Base-by-base conservation (phyloP, 2,888 invertebrate genomes). In the Opisthograptis luteolata region DNA sequence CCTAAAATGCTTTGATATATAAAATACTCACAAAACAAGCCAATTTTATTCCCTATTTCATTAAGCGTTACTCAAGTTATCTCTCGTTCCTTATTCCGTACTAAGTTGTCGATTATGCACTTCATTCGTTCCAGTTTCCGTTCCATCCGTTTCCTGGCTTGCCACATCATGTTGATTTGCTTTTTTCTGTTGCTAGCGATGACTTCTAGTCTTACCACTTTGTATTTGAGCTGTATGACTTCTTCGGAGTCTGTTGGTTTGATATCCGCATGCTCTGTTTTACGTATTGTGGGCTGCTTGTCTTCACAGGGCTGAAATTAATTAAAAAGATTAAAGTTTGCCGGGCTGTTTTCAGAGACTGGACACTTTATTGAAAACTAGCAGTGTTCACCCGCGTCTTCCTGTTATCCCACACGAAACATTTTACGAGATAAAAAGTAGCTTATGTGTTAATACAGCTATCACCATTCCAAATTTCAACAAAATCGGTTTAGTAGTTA, bases 251-350 rank as follows among this genome's bases (percentile, higher is more conserved):
- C 86, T 0, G 66, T 66, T 0, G 79, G 65, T 8, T 67, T 66
- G 1, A 84, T 69, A 9, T 83, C 72, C 15, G 76, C 45, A 0
- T 76, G 73, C 20, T 73, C 55, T 2, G 66, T 40, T 1, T 63
- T 58, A 0, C 76, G 70, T 51, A 87, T 79, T 8, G 84, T 84
- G n/a, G 75, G 76, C 39, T 74, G 74, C 9, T 54, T 60, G 6
- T 69, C 68, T 70, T 87, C 85, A 39, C 81, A 83, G 1, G 76
- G 67, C 87, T 87, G 63, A 1, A 81, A 69, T 17, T 2, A 27
- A 22, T 22, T 27, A n/a, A n/a, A n/a, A n/a, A n/a, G n/a, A n/a
- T n/a, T n/a, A n/a, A n/a, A n/a, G n/a, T n/a, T n/a, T n/a, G n/a
- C n/a, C n/a, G n/a, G n/a, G n/a, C n/a, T n/a, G n/a, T n/a, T n/a